Evolutionary conservation across 2,888 invertebrate genomes (phyloP), one percentile per base, ranked within the genome.

Genomic region (Macaria liturata): DNA sequence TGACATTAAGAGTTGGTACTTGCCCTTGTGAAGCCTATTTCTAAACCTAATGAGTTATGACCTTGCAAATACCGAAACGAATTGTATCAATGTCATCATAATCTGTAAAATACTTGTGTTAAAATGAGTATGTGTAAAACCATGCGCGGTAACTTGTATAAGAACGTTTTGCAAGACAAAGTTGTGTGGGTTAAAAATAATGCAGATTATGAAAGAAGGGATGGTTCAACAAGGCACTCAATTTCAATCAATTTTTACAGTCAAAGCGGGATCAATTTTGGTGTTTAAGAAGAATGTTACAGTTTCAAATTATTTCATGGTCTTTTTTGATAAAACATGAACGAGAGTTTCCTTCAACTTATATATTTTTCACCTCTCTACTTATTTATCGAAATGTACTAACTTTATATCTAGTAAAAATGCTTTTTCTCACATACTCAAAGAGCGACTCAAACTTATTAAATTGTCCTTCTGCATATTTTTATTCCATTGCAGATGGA

Each of bases 401-500:
- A 20, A 20, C 20, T 20, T 20, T 20, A 20, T 20, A 20, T 20
- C 20, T 20, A 20, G 20, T 20, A 20, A 20, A 20, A 20, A 20
- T 20, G 20, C 20, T 20, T 20, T 20, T 20, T 20, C 20, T 20
- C 2, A 20, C 20, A 20, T 20, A 20, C 20, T 20, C 20, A 20
- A 20, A 20, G 20, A 37, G 34, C 34, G 7, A 37, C 34, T 6
- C 4, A 37, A 37, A 37, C 5, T 37, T 20, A 20, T 37, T 37
- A 37, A 37, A 7, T 37, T 1, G 3, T 5, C 5, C 39, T 4
- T 51, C 51, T 51, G 51, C 30, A 4, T 4, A 2, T 20, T n/a
- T 39, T 32, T 46, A 45, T 9, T 51, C 51, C 37, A 20, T 7
- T 9, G 9, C 48, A n/a, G 54, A 67, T 67, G 70, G 69, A 46